phyloP scores from a whole-genome alignment of 1,140 invertebrate genomes.

The Drosophila bipectinata region DNA sequence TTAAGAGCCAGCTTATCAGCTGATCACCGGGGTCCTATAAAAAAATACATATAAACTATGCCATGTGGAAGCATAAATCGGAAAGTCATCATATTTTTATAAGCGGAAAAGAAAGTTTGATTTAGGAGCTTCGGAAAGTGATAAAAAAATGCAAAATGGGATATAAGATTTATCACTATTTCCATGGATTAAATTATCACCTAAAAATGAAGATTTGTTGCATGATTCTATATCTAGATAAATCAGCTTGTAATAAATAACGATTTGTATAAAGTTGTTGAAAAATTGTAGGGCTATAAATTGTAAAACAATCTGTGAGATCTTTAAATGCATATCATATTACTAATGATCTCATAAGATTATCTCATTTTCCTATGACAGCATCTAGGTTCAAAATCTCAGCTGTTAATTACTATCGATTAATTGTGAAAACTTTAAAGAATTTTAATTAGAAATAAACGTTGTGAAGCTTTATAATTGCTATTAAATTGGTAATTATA shows the following conservation, averaged over 20 bases:
- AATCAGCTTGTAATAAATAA: neutral
- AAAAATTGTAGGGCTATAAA: neutral
- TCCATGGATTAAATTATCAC: neutral
- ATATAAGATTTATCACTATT: neutral
- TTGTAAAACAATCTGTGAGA: neutral
- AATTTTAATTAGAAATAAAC: neutral
- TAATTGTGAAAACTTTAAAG: neutral
- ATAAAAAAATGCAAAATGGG: slow-evolving; percentile 1
- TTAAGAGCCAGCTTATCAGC: slow-evolving; percentile 17
- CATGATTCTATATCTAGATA: neutral
- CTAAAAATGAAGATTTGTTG: neutral
- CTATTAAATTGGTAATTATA: neutral
- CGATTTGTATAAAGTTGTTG: too few species aligned
- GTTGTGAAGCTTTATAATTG: neutral
- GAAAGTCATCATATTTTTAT: slow-evolving; percentile 22
- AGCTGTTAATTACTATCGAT: neutral
- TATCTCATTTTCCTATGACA: slow-evolving; percentile 18
- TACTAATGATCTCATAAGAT: slow-evolving; percentile 29
- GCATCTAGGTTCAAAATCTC: neutral
- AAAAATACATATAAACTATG: neutral
- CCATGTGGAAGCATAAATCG: slow-evolving; percentile 11
- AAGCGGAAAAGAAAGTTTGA: slow-evolving; percentile 45
- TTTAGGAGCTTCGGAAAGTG: slow-evolving; percentile 27
- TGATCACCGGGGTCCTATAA: neutral
- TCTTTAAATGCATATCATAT: neutral